Evolutionary conservation across 2,888 invertebrate species (phyloP).

Genomic region (Ischnus inquisitorius): DNA sequence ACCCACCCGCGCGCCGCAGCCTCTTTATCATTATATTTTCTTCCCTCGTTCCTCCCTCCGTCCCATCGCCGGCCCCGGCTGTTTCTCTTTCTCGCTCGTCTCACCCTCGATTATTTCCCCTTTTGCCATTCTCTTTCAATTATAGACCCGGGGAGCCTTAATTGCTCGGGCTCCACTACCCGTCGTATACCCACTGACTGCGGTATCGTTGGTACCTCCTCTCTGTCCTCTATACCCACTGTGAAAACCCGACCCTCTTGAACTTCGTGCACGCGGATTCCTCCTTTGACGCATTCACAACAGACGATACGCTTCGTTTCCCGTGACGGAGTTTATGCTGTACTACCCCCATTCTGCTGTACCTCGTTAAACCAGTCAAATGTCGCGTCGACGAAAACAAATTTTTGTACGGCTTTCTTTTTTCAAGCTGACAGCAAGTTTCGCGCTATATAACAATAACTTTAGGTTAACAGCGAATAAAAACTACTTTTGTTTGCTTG

Average conservation of each 20-base stretch:
- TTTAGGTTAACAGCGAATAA: no score
- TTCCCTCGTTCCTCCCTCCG: slow-evolving; percentile 47
- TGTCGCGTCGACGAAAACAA: slow-evolving; percentile 4
- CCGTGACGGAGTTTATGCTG: slow-evolving; percentile 37
- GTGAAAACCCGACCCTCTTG: slow-evolving; percentile 8
- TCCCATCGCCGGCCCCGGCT: background rate
- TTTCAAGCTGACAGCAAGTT: background rate
- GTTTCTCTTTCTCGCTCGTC: slow-evolving; percentile 17
- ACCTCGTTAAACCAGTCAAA: slow-evolving; percentile 50
- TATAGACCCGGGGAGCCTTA: slow-evolving; percentile 62
- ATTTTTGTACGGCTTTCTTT: slow-evolving; percentile 25
- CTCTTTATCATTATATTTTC: slow-evolving; percentile 60
- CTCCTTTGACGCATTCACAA: slow-evolving; percentile 55
- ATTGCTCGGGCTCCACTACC: slow-evolving; percentile 62
- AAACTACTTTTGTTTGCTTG: no score
- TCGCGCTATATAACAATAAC: no score
- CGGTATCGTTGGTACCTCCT: slow-evolving; percentile 4
- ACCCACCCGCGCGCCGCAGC: slow-evolving; percentile 15
- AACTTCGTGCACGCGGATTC: slow-evolving; percentile 30
- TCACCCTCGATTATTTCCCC: slow-evolving; percentile 64
- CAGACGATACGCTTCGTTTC: slow-evolving; percentile 52
- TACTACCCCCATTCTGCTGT: slow-evolving; percentile 36
- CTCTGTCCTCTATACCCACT: slow-evolving; percentile 8
- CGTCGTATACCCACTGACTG: slow-evolving; percentile 45
- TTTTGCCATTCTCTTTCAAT: slow-evolving; percentile 70